Conservation (phyloP, 92 coral and sea anemone species). For the Blastomussa wellsi region DNA sequence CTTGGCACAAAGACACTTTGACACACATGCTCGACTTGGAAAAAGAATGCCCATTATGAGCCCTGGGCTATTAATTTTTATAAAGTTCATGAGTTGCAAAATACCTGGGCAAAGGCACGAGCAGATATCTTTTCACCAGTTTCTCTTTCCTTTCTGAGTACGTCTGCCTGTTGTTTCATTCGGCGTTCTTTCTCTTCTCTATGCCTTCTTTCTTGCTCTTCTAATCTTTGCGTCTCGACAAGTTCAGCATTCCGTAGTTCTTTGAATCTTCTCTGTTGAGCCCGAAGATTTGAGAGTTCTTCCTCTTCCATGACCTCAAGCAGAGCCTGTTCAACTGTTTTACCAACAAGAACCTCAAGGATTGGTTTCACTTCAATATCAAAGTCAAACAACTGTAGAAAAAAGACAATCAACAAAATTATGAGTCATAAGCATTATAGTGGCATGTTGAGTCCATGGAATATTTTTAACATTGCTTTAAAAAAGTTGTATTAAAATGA, state of each 20-base stretch:
- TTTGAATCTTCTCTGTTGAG: conserved; percentile 91
- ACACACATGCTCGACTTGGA: too few relatives aligned
- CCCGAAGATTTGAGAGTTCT: conserved; percentile 91
- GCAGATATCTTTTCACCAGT: conserved; percentile 98
- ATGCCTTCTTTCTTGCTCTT: conserved; percentile 97
- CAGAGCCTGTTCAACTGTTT: conserved; percentile 95
- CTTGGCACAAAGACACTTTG: too few relatives aligned
- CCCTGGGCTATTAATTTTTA: too few relatives aligned
- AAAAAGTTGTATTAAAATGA: not conserved
- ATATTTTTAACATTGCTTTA: too few relatives aligned
- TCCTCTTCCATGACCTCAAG: conserved; percentile 99
- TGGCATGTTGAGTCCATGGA: not conserved
- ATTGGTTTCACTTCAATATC: conserved; percentile 97
- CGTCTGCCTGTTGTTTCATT: conserved; percentile 96
- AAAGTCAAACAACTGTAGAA: conserved; percentile 82
- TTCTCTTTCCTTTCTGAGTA: conserved; percentile 89
- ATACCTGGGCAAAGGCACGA: conserved; percentile 99
- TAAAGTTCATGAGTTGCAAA: too few relatives aligned
- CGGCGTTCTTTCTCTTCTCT: conserved; percentile 97
- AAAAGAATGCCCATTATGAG: too few relatives aligned
- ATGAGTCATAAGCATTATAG: not conserved
- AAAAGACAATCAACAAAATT: conserved; percentile 2
- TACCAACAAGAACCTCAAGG: conserved; percentile 94
- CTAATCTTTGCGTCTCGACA: conserved; percentile 96
- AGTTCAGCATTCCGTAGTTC: conserved; percentile 97